Conservation (phyloP, 2,797 vertebrate genomes). For the Basileuterus tristriatus region DNA sequence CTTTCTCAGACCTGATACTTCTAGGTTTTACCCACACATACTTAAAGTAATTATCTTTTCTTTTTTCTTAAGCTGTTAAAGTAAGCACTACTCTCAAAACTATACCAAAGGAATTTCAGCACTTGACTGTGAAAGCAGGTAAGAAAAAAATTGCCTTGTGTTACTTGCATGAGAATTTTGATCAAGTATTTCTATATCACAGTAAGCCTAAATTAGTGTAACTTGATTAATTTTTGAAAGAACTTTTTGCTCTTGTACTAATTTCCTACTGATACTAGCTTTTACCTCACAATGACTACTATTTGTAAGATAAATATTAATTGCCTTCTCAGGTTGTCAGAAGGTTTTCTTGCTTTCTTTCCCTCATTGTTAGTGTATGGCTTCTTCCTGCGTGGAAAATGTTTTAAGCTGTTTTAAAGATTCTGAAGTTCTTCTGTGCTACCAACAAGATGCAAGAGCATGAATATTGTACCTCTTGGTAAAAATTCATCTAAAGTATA, state of each 20-base stretch:
- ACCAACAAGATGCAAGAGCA: not conserved
- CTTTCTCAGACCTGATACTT: not conserved
- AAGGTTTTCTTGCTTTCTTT: not conserved
- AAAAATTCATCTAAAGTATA: not conserved
- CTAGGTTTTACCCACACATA: not conserved
- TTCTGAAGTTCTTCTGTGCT: not conserved
- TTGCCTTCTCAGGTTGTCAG: not conserved
- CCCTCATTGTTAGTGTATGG: not conserved
- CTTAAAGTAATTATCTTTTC: not conserved
- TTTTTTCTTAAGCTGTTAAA: constrained; percentile 66
- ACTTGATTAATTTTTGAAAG: not conserved
- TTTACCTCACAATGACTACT: not conserved
- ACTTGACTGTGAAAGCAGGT: constrained; percentile 76
- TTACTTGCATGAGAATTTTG: not conserved
- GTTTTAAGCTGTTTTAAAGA: not conserved
- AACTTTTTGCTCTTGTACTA: not conserved
- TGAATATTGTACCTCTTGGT: not conserved
- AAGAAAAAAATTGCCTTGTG: constrained; percentile 14
- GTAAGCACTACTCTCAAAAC: constrained; percentile 55
- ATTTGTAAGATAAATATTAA: not conserved
- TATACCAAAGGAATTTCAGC: constrained; percentile 75
- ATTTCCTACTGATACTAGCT: not conserved
- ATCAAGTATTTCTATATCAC: not conserved
- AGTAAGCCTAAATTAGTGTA: not conserved
- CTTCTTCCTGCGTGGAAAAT: not conserved